Base-by-base conservation (phyloP, 2,888 invertebrate genomes). In the Thereva nobilitata region DNA sequence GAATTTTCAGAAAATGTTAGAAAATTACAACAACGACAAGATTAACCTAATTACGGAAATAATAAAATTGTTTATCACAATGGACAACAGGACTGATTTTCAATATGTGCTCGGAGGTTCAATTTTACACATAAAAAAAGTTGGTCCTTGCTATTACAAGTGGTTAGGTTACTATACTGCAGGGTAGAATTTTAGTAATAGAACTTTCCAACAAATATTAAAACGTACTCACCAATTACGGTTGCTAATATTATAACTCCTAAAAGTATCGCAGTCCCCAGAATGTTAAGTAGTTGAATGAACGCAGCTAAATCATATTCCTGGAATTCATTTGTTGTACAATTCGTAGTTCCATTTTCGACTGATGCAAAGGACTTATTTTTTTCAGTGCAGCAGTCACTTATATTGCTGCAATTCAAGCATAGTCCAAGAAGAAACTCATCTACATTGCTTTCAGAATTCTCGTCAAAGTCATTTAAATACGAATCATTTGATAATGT, bases 211-310 rank as follows among this genome's bases (percentile, higher is more conserved):
- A 23, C 23, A 23, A 23, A 23, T 23, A 23, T 23, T 23, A 23
- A 23, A 23, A 23, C 23, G 35, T 47, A 70, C 71, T 70, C 47
- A 71, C 72, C 72, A 42, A 71, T 87, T 76, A 95, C 89, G 73
- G 93, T 95, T 75, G 90, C 87, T 72, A 95, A 85, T 76, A 95
- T 95, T 83, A 95, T 89, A 73, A 92, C 84, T 61, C 91, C 91
- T 64, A 92, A 86, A 71, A 91, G 84, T 75, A 90, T 85, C 70
- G 90, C 89, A 70, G 89, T 87, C 74, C 88, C 85, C 72, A 86
- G 86, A 85, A 90, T 88, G 79, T 88, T 85, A 76, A 89, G 86
- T 78, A 88, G 83, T 72, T 85, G 84, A 73, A 79, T 74, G 4
- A 78, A 72, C 50, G 72, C 68, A 45, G 76, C 76, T 12, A 71